Evolutionary conservation across 2,113 vertebrate species (phyloP).

Genomic region (Otis tarda): DNA sequence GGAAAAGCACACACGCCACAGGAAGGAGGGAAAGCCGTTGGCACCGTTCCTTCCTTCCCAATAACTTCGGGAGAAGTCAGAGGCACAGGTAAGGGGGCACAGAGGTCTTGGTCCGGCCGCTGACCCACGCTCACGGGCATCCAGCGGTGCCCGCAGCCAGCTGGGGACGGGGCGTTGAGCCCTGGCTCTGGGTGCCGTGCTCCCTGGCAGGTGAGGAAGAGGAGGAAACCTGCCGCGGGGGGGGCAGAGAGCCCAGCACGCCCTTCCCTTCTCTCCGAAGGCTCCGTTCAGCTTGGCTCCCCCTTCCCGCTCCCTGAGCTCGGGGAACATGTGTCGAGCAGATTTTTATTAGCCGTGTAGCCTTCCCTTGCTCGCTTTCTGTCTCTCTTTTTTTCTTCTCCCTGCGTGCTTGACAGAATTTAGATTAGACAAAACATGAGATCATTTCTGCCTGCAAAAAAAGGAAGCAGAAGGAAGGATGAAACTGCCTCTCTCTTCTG

Average conservation of each 20-base stretch:
- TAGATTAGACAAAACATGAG: constrained; percentile 83
- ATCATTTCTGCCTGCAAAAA: constrained; percentile 70
- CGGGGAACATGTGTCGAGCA: constrained; percentile 79
- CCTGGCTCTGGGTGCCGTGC: neutral
- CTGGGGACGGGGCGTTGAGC: neutral
- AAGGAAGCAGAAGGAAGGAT: constrained; percentile 9
- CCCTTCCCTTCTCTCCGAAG: neutral
- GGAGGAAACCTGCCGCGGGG: neutral
- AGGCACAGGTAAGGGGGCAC: neutral
- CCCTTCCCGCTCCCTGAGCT: constrained; percentile 52
- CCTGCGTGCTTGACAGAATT: constrained; percentile 81
- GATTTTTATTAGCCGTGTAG: constrained; percentile 76
- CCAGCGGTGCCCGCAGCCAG: neutral
- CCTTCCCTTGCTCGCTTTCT: neutral
- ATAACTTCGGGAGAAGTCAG: neutral
- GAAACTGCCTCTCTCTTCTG: neutral
- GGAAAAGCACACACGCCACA: neutral
- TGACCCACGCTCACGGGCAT: neutral
- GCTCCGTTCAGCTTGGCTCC: neutral
- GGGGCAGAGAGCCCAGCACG: neutral
- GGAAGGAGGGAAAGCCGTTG: neutral
- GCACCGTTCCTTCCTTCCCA: neutral
- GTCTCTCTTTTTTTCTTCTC: constrained; percentile 17
- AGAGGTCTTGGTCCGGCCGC: neutral
- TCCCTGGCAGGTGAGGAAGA: neutral